phyloP scores from a whole-genome alignment of 2,888 invertebrate species.

The Amphipyra tragopoginis region DNA sequence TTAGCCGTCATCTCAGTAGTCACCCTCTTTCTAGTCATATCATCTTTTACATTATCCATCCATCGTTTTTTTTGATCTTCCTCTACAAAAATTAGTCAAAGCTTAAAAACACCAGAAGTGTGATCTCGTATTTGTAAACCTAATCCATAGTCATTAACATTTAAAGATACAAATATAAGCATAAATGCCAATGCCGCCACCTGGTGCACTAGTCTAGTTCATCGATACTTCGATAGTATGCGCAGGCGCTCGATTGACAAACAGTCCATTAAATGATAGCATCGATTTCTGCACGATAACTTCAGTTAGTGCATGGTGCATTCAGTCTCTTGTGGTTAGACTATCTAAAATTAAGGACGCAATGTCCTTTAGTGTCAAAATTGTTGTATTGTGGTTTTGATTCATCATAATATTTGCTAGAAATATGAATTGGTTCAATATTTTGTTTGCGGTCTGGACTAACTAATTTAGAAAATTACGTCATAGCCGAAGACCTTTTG shows the following conservation, averaged over 20 bases:
- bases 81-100: too few relatives aligned
- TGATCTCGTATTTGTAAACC: not conserved
- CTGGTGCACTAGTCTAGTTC: conserved; percentile 28
- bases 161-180: conserved; percentile 2
- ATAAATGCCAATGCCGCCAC: conserved; percentile 24
- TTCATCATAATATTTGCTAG: conserved; percentile 42
- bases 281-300: conserved; percentile 39
- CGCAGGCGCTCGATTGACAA: conserved; percentile 38
- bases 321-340: conserved; percentile 31
- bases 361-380: conserved; percentile 46
- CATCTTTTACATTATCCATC: too few relatives aligned
- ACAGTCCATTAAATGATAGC: conserved; percentile 53
- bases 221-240: conserved; percentile 18
- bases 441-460: conserved; percentile 6
- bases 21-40: too few relatives aligned
- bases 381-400: conserved; percentile 33
- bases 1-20: too few relatives aligned
- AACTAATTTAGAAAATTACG: conserved; percentile 11
- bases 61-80: too few relatives aligned
- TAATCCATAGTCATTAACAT: conserved; percentile 3
- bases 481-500: not conserved
- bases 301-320: conserved; percentile 27
- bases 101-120: too few relatives aligned
- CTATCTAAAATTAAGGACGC: conserved; percentile 50
- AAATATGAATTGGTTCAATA: conserved; percentile 19